Evolutionary conservation across 2,888 invertebrate genomes (phyloP), one percentile per base, ranked within the genome.

Genomic region (Lasiommata megera): DNA sequence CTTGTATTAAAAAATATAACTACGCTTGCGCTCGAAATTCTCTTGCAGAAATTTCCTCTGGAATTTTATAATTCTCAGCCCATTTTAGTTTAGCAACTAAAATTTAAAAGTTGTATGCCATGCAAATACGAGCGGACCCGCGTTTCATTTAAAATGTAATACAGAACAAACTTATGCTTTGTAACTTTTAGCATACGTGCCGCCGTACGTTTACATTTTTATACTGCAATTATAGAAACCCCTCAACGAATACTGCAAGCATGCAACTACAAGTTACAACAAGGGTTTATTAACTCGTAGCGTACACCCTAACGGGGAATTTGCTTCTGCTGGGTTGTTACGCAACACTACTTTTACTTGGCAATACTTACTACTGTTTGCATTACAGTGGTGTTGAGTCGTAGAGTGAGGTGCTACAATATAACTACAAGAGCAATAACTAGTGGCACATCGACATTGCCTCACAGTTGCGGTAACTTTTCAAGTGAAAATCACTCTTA

Each of bases 111-210:
- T 54, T 54, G 34, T 37, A 34, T 50, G 16, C 36, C 31, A 29
- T 23, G 50, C 40, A 57, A 54, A 54, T 58, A 55, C 41, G 12
- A 6, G 31, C 31, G 23, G n/a, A 37, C 16, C 36, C 17, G 9
- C 28, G 46, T 47, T 56, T 54, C 29, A 41, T 36, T 61, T 54
- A 41, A 53, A 52, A 58, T 56, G 17, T 56, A 37, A 48, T 46
- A 23, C 36, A 7, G 7, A 51, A 29, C 40, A 53, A 40, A 40
- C 37, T 46, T 17, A 37, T 40, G 29, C 28, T 36, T 37, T 46
- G 44, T 29, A 44, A 44, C 47, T 18, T 47, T 43, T 53, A 46
- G 16, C 23, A 23, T 41, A 16, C 18, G 8, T 11, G 31, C 9
- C 44, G 37, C 29, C 23, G 37, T 46, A 16, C 14, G 43, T 43